Evolutionary conservation across 2,797 vertebrate genomes (phyloP), one percentile per base, ranked within the genome.

Genomic region (Tachyglossus aculeatus): DNA sequence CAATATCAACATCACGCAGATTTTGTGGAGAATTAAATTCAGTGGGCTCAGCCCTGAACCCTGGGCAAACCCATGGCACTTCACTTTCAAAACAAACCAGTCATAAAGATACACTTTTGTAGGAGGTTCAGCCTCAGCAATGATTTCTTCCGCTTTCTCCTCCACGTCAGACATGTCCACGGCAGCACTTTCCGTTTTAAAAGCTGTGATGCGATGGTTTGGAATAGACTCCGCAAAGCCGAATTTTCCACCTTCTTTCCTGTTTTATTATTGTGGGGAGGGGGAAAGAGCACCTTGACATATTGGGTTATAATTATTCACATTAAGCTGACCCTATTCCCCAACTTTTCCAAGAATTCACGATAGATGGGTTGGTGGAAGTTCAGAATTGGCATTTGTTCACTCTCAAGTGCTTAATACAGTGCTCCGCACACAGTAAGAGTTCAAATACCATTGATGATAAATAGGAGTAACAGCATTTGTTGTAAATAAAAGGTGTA

Each of bases 181-280:
- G 3, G 90, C 63, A 7, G 94, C 90, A 34, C 94, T 93, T 0
- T 95, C 94, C 79, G 89, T 93, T 87, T 94, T 98, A 88, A 97
- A 92, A 8, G 95, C 89, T 10, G 97, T 98, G 88, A 99, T 98
- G 84, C 94, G 93, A 31, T 96, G 93, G 68, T 92, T 92, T 11
- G 93, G 92, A 83, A 99, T 86, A 0, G 96, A 98, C 77, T 99
- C 98, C 0, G 96, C 97, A 24, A 98, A 98, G 69, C 98, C 98
- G 4, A 94, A 98, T 78, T 93, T 95, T 0, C 94, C 93, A 0
- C 97, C 96, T 53, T 96, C 95, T 74, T 98, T 99, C 90, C 98
- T 99, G 84, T n/a, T 15, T 16, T 31, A 9, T 19, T 12, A 51
- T 62, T 74, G 50, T 47, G 6, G 9, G n/a, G 11, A n/a, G n/a